Evolutionary conservation across 1,140 invertebrate genomes (phyloP), one percentile per base, ranked within the genome.

Genomic region (Akabosia matsudoensis): DNA sequence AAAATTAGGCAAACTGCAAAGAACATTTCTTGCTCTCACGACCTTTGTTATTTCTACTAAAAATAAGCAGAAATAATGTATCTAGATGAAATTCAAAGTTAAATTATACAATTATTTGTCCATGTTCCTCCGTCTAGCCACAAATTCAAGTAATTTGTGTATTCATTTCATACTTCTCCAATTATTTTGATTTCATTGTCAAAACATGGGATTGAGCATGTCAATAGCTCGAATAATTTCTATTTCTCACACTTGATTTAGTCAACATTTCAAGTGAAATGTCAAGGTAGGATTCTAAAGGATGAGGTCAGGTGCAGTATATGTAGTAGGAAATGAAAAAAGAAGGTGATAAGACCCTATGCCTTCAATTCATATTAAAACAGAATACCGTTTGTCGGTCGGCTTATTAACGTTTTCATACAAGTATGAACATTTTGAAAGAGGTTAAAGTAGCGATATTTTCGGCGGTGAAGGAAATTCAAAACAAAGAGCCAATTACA

Each of bases 181-280:
- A 61, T 61, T 61, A 24, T 61, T 61, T 61, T 61, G 14, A 61
- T 61, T 61, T 24, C 54, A 61, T 61, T 61, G 54, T 61, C 54
- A 61, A 61, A 61, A 61, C 24, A 61, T 22, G 18, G 37, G 37
- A 45, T 61, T 61, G 14, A 7, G 7, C 54, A n/a, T 16, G 54
- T 61, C 54, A 18, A 10, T 10, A 22, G 54, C n/a, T 51, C n/a
- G n/a, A n/a, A 61, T 4, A 24, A 61, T 13, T 13, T n/a, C 10
- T 13, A 24, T 61, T 61, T 61, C 54, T 61, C 54, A 61, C 54
- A 61, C 54, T 14, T 61, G 54, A 14, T 24, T 24, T 13, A 51
- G 14, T 13, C 24, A 14, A 7, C 24, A n/a, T 61, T 22, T 61
- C 7, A n/a, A n/a, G 13, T 61, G 37, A 45, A 45, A 45, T 45